These are phyloP conservation scores for Petrocephalus zakoni DNA, from an alignment of 2,113 vertebrate genomes.

Conservation along the genomic window DNA sequence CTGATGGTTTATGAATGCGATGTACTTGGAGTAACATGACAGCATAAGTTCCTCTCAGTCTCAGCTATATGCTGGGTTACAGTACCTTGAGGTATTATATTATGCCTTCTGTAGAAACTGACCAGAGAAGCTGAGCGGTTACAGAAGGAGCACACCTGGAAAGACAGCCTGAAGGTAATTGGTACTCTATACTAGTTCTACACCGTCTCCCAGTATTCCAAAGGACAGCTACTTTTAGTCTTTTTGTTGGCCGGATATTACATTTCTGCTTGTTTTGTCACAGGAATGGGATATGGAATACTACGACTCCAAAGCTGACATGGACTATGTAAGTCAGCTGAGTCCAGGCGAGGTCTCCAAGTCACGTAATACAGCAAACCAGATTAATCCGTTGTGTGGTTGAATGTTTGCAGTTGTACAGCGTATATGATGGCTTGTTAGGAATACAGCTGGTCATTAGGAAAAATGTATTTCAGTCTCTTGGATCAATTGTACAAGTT, in stretches of 20 bases:
- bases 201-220: neutral
- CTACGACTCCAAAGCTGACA: conserved; percentile 91
- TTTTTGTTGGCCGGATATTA: neutral
- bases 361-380: conserved; percentile 5
- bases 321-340: conserved; percentile 80
- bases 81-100: neutral
- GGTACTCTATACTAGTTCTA: neutral
- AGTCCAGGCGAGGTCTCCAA: neutral
- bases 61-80: neutral
- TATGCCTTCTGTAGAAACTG: conserved; percentile 66
- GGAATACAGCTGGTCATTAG: neutral
- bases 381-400: neutral
- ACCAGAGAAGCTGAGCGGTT: conserved; percentile 85
- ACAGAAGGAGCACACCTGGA: conserved; percentile 87
- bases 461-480: neutral
- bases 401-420: neutral
- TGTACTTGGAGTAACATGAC: neutral
- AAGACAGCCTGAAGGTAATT: conserved; percentile 90
- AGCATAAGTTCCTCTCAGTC: neutral
- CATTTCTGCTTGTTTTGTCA: conserved; percentile 10
- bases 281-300: conserved; percentile 90
- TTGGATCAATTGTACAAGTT: neutral
- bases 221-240: neutral
- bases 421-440: neutral
- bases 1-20: neutral